These are phyloP conservation scores for Zapornia atra DNA, from an alignment of 2,113 vertebrate species.

Conservation along the genomic window DNA sequence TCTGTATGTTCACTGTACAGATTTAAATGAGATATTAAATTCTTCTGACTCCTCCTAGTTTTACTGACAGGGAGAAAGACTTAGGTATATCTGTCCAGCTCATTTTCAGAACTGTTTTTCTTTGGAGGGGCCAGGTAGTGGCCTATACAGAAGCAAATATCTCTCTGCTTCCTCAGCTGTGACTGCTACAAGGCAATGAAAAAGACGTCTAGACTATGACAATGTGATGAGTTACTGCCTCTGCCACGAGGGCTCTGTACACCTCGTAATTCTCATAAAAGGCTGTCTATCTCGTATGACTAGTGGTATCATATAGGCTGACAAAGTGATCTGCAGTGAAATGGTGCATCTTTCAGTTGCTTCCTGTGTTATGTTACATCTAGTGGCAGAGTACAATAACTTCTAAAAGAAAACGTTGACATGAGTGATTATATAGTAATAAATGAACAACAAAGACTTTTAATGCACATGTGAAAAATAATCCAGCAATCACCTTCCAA, in stretches of 20 bases:
- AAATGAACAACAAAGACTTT: constrained; percentile 4
- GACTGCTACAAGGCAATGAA: neutral
- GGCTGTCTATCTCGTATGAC: neutral
- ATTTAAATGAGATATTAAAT: neutral
- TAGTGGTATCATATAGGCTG: neutral
- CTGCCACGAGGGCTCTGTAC: neutral
- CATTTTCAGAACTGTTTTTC: neutral
- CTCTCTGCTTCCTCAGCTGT: neutral
- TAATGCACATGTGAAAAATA: constrained; percentile 1
- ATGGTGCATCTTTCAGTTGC: neutral
- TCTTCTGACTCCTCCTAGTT: neutral
- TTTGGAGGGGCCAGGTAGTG: neutral
- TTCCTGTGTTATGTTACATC: neutral
- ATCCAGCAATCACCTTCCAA: neutral
- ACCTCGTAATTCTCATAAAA: neutral
- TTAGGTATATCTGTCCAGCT: neutral
- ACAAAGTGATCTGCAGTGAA: constrained; percentile 5
- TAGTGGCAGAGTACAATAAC: neutral
- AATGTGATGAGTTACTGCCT: neutral
- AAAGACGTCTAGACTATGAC: neutral
- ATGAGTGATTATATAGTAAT: neutral
- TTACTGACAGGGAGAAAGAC: neutral
- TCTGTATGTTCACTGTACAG: neutral
- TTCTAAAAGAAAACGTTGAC: neutral
- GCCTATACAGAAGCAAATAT: neutral